A percentile compares a stretch with the other conserved stretches of the same genome.
Conservation (phyloP, 1,140 invertebrate species). For the Melanaphis sacchari region DNA sequence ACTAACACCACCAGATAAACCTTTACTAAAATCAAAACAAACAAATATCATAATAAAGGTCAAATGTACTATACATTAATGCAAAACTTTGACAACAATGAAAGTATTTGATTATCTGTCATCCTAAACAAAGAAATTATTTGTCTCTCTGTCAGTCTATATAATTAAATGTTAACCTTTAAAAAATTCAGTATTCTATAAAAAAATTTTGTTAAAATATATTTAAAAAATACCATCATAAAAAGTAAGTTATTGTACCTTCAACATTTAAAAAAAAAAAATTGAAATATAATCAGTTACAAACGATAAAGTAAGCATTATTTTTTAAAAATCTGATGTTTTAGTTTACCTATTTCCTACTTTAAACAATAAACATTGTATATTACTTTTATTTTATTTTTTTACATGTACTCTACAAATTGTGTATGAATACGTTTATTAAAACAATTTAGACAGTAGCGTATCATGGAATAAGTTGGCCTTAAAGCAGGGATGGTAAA, state of each 20-base stretch:
- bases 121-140: background rate
- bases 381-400: too few species aligned
- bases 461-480: too few species aligned
- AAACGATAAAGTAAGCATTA: background rate
- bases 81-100: background rate
- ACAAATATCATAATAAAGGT: background rate
- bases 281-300: background rate
- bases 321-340: background rate
- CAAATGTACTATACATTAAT: background rate
- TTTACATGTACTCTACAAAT: too few species aligned
- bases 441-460: too few species aligned
- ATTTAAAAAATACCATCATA: background rate
- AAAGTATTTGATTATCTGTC: background rate
- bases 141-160: background rate
- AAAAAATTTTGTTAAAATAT: background rate
- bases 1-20: background rate
- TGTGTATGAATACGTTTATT: too few species aligned
- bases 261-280: background rate
- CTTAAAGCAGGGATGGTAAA: too few species aligned
- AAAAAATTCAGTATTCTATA: background rate
- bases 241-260: background rate
- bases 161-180: background rate
- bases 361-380: background rate
- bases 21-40: background rate
- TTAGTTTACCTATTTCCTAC: background rate